These are phyloP conservation scores for Parochlus steinenii DNA, from an alignment of 2,888 invertebrate genomes.

Conservation along the genomic window DNA sequence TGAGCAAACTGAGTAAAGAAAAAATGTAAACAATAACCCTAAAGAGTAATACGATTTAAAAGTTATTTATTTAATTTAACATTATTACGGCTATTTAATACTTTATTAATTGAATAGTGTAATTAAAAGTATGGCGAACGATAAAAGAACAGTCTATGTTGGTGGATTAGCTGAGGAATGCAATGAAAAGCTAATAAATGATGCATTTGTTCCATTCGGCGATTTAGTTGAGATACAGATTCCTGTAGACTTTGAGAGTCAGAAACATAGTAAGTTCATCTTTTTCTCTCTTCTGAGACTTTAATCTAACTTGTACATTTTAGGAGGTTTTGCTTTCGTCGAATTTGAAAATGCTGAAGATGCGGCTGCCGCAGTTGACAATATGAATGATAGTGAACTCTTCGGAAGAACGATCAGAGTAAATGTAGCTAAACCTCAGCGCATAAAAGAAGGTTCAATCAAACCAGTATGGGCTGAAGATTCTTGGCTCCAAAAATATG, in stretches of 20 bases:
- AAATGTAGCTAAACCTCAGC: conserved; percentile 92
- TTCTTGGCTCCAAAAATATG: conserved; percentile 93
- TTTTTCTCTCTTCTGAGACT: background rate
- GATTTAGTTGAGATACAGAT: conserved; percentile 97
- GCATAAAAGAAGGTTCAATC: conserved; percentile 88
- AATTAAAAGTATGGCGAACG: conserved; percentile 47
- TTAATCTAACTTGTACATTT: background rate
- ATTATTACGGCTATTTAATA: too few species aligned
- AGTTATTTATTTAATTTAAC: too few species aligned
- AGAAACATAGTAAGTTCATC: conserved; percentile 70
- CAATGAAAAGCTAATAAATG: conserved; percentile 85
- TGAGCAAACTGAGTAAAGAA: too few species aligned
- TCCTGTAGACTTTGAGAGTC: conserved; percentile 93
- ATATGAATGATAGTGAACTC: conserved; percentile 55
- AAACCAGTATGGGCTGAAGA: conserved; percentile 98
- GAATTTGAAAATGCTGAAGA: conserved; percentile 96
- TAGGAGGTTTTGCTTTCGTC: conserved; percentile 85
- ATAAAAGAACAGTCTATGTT: conserved; percentile 69
- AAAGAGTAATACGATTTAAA: too few species aligned
- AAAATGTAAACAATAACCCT: too few species aligned
- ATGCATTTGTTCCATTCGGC: conserved; percentile 97
- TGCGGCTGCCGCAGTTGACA: conserved; percentile 97
- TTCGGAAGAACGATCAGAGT: conserved; percentile 93
- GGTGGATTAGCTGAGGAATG: conserved; percentile 90
- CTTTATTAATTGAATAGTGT: too few species aligned